phyloP scores from a whole-genome alignment of 2,888 invertebrate species.

The Colostygia pectinataria region DNA sequence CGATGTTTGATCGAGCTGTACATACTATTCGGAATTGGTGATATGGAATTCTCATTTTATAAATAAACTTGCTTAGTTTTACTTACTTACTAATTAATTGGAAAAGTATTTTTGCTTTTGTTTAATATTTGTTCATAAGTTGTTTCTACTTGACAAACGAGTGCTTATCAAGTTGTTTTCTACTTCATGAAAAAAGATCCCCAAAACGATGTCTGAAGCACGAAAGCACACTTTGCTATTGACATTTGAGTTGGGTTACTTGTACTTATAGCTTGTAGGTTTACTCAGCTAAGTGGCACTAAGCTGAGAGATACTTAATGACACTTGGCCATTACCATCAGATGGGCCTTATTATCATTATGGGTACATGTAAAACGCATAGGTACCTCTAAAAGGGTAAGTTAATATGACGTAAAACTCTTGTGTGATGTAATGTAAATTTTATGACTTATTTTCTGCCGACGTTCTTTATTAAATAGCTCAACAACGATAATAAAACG shows the following conservation, averaged over 20 bases:
- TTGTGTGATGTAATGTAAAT: constrained; percentile 13
- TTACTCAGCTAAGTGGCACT: constrained; percentile 27
- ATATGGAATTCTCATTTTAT: too few species aligned
- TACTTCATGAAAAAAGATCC: constrained; percentile 1
- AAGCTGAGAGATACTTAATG: constrained; percentile 27
- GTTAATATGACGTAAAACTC: constrained; percentile 6
- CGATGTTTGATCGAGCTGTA: too few species aligned
- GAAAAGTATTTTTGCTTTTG: too few species aligned
- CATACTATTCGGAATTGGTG: too few species aligned
- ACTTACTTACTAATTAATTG: too few species aligned
- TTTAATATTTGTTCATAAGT: too few species aligned
- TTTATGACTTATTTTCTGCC: background rate
- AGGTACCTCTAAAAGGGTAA: constrained; percentile 10
- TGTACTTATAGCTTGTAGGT: constrained; percentile 4
- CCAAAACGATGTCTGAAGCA: background rate
- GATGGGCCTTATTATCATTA: constrained; percentile 25
- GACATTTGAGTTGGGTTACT: constrained; percentile 16
- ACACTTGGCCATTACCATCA: constrained; percentile 27
- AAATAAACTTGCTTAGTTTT: too few species aligned
- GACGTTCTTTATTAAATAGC: background rate
- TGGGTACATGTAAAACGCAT: constrained; percentile 21
- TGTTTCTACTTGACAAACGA: too few species aligned
- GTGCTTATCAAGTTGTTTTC: background rate
- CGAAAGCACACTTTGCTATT: constrained; percentile 1
- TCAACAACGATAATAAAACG: too few species aligned